Evolutionary conservation across 2,888 invertebrate genomes (phyloP).

Genomic region (Aphodius sticticus): DNA sequence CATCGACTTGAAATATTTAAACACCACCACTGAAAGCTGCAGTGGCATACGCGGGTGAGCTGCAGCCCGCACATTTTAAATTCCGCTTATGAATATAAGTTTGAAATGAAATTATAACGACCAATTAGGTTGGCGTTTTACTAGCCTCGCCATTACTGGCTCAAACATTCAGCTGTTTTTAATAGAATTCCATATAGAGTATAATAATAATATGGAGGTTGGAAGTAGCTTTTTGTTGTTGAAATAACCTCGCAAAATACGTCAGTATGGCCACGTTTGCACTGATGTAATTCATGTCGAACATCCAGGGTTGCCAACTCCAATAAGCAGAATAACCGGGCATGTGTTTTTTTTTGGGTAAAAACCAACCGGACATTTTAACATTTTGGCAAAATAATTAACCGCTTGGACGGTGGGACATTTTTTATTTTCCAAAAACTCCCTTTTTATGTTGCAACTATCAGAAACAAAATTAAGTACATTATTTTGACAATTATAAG

Average conservation of each 20-base stretch:
- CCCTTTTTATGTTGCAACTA: too few relatives aligned
- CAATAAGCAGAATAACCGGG: too few relatives aligned
- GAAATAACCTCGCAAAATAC: not conserved
- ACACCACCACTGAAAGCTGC: not conserved
- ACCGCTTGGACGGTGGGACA: too few relatives aligned
- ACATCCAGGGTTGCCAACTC: too few relatives aligned
- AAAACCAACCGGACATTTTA: too few relatives aligned
- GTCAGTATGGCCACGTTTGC: too few relatives aligned
- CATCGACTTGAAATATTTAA: slow-evolving; percentile 4
- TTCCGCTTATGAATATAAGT: slow-evolving; percentile 22
- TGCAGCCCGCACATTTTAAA: not conserved
- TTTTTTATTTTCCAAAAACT: too few relatives aligned
- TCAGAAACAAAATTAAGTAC: too few relatives aligned
- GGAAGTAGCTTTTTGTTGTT: not conserved
- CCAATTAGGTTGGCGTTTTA: slow-evolving; percentile 16
- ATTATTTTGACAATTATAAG: too few relatives aligned
- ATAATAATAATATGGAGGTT: not conserved
- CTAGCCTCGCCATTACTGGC: slow-evolving; percentile 8
- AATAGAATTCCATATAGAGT: not conserved
- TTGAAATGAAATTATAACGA: slow-evolving; percentile 22
- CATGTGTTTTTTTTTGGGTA: too few relatives aligned
- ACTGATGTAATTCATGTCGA: too few relatives aligned
- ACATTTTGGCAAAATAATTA: too few relatives aligned
- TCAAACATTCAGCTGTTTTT: not conserved
- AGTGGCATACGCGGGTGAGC: not conserved